These are phyloP conservation scores for Myiotriccus ornatus DNA, from an alignment of 2,797 vertebrate genomes.

Conservation along the genomic window DNA sequence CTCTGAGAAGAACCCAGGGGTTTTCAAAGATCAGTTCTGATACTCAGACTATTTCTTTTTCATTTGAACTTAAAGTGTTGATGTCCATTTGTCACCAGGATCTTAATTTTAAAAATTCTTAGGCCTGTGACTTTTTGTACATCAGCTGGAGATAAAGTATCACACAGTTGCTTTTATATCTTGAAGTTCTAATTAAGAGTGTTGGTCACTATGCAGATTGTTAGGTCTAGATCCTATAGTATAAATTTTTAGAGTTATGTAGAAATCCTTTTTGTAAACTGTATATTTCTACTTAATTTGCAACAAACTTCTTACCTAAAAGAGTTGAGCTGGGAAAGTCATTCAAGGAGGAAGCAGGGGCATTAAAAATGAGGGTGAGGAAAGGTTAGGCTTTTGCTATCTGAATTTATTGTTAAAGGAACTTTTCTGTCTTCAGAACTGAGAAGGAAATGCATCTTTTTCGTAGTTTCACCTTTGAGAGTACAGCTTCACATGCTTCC, in stretches of 20 bases:
- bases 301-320: background rate
- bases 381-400: background rate
- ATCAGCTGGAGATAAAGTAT: background rate
- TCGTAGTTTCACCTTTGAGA: background rate
- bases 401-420: background rate
- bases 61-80: background rate
- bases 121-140: background rate
- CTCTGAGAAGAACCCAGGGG: background rate
- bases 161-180: background rate
- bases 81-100: background rate
- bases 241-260: background rate
- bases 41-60: background rate
- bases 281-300: background rate
- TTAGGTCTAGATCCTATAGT: background rate
- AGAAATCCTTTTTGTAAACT: background rate
- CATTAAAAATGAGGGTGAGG: background rate
- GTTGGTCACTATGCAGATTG: background rate
- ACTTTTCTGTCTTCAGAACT: background rate
- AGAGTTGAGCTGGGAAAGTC: background rate
- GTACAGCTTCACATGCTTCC: background rate
- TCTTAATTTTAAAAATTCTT: background rate
- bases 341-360: background rate
- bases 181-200: background rate
- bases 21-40: background rate
- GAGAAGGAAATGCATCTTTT: background rate